Conservation (phyloP, 2,888 invertebrate genomes). For the Deilephila elpenor region DNA sequence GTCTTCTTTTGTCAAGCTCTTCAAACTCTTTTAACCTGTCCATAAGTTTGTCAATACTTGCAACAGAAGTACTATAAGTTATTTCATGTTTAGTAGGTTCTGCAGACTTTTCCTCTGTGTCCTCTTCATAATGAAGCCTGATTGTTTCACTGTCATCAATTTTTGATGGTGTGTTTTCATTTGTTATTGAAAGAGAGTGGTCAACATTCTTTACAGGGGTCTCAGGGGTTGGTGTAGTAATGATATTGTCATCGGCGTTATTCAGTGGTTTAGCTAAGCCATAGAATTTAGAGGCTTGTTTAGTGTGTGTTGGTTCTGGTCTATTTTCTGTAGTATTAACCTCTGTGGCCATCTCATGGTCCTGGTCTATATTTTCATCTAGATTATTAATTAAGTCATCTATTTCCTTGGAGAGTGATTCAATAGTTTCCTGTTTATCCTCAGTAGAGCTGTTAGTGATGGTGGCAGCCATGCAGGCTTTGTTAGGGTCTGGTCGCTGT, state of each 20-base stretch:
- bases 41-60: slow-evolving; percentile 81
- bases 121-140: slow-evolving; percentile 76
- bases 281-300: slow-evolving; percentile 71
- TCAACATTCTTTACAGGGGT: slow-evolving; percentile 75
- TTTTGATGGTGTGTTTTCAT: slow-evolving; percentile 73
- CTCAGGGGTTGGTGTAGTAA: slow-evolving; percentile 53
- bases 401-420: slow-evolving; percentile 77
- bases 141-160: slow-evolving; percentile 78
- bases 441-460: slow-evolving; percentile 60
- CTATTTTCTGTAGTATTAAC: slow-evolving; percentile 20
- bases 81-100: slow-evolving; percentile 68
- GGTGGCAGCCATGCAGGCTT: slow-evolving; percentile 48
- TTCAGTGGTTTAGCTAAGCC: slow-evolving; percentile 69
- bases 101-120: slow-evolving; percentile 68
- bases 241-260: slow-evolving; percentile 66
- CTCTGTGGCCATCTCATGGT: slow-evolving; percentile 56
- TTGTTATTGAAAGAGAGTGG: slow-evolving; percentile 52
- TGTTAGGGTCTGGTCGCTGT: slow-evolving; percentile 45
- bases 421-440: slow-evolving; percentile 74
- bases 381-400: slow-evolving; percentile 77
- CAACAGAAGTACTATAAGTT: slow-evolving; percentile 69
- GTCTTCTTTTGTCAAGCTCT: slow-evolving; percentile 79
- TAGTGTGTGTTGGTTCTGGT: slow-evolving; percentile 63
- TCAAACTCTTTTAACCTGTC: slow-evolving; percentile 81
- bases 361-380: slow-evolving; percentile 74